These are phyloP conservation scores for Drosophila merina DNA, from an alignment of 2,888 invertebrate species.

Conservation along the genomic window DNA sequence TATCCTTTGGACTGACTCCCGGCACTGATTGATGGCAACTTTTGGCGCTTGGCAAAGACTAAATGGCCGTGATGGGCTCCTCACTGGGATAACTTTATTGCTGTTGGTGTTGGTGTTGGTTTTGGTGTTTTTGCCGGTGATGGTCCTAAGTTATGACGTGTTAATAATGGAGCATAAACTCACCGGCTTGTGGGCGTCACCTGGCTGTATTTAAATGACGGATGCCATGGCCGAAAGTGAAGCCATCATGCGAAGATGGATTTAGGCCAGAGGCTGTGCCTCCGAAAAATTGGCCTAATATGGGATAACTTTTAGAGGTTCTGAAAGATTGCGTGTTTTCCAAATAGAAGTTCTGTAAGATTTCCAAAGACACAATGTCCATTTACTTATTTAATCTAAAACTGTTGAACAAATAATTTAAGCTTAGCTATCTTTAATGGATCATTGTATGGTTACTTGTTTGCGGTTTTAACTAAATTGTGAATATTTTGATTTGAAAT, in stretches of 20 bases:
- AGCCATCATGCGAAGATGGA: background rate
- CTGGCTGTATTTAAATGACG: slow-evolving; percentile 53
- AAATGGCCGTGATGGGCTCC: slow-evolving; percentile 28
- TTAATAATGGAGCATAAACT: slow-evolving; percentile 81
- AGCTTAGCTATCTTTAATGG: no score
- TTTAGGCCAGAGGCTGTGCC: slow-evolving; percentile 36
- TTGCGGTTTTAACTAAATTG: no score
- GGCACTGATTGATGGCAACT: slow-evolving; percentile 74
- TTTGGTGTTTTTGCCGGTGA: slow-evolving; percentile 24
- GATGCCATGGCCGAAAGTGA: slow-evolving; percentile 28
- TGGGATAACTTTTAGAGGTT: background rate
- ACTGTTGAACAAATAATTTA: no score
- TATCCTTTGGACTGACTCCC: slow-evolving; percentile 63
- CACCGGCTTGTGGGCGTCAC: slow-evolving; percentile 75
- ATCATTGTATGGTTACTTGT: no score
- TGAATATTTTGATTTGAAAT: no score
- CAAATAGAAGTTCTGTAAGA: no score
- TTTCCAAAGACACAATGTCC: no score
- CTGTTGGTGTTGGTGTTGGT: slow-evolving; percentile 29
- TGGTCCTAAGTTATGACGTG: slow-evolving; percentile 79
- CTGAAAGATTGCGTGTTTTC: no score
- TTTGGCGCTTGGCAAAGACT: slow-evolving; percentile 43
- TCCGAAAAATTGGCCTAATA: slow-evolving; percentile 4
- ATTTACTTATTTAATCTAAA: no score
- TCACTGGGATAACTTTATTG: slow-evolving; percentile 56